Evolutionary conservation across 2,888 invertebrate genomes (phyloP).

Genomic region (Gymnosoma rotundatum): DNA sequence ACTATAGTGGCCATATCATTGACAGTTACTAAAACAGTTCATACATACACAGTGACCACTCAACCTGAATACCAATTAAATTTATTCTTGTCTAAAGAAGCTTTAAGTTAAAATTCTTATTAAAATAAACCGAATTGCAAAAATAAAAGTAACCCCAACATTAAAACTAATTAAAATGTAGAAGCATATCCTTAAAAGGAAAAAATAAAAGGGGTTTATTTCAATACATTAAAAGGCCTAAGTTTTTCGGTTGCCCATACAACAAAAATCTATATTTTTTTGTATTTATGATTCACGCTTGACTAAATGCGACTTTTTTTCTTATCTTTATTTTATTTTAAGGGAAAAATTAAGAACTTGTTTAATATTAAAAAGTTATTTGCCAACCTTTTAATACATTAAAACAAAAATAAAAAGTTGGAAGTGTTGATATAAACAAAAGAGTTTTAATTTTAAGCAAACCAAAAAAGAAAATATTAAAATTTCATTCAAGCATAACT

Average conservation of each 20-base stretch:
- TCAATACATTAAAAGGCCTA: background rate
- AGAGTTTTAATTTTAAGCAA: too few species aligned
- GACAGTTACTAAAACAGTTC: conserved; percentile 26
- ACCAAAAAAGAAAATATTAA: background rate
- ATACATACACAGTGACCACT: conserved; percentile 15
- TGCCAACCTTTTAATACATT: too few species aligned
- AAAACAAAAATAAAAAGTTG: background rate
- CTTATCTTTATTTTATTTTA: conserved; percentile 4
- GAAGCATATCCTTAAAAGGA: background rate
- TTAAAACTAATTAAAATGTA: conserved; percentile 49
- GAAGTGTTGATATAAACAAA: background rate
- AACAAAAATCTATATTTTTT: background rate
- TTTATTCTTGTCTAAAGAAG: background rate
- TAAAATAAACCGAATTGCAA: conserved; percentile 30
- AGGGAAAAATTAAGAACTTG: background rate
- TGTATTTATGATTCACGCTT: conserved; percentile 39
- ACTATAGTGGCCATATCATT: conserved; percentile 18
- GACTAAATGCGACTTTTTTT: conserved; percentile 10
- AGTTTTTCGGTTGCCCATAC: background rate
- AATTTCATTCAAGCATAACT: background rate
- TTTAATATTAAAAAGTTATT: background rate
- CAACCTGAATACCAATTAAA: conserved; percentile 29
- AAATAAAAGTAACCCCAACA: conserved; percentile 11
- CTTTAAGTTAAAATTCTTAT: conserved; percentile 37
- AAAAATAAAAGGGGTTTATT: background rate